phyloP scores from a whole-genome alignment of 2,113 vertebrate species.

The Cebus imitator region DNA sequence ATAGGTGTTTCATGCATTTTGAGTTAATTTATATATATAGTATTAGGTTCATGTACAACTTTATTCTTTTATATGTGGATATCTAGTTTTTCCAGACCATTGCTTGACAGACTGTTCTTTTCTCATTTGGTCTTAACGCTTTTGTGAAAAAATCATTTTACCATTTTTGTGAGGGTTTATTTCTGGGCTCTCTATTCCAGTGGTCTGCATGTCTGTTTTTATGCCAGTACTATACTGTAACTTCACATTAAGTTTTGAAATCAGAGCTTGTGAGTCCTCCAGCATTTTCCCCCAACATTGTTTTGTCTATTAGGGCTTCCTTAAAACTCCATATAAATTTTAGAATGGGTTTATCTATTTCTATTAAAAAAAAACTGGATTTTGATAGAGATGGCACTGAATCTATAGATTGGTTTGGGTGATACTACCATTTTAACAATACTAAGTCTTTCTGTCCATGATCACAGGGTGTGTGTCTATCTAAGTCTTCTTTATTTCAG shows the following conservation, averaged over 20 bases:
- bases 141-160: not conserved
- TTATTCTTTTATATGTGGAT: not conserved
- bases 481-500: not conserved
- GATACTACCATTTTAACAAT: not conserved
- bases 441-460: not conserved
- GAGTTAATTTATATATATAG: not conserved
- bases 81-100: not conserved
- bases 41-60: not conserved
- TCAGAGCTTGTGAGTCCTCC: not conserved
- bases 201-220: not conserved
- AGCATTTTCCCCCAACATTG: not conserved
- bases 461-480: not conserved
- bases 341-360: not conserved
- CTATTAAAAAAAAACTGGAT: not conserved
- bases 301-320: not conserved
- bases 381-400: not conserved
- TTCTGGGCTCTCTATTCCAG: not conserved
- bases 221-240: not conserved
- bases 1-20: not conserved
- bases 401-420: not conserved
- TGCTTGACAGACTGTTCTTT: not conserved
- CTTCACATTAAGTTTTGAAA: not conserved
- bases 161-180: not conserved
- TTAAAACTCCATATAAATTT: not conserved
- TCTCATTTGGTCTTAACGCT: not conserved